Percentiles rank a stretch among this genome's conserved stretches.
Conservation (phyloP, 2,113 vertebrate genomes). For the Oreotragus oreotragus region DNA sequence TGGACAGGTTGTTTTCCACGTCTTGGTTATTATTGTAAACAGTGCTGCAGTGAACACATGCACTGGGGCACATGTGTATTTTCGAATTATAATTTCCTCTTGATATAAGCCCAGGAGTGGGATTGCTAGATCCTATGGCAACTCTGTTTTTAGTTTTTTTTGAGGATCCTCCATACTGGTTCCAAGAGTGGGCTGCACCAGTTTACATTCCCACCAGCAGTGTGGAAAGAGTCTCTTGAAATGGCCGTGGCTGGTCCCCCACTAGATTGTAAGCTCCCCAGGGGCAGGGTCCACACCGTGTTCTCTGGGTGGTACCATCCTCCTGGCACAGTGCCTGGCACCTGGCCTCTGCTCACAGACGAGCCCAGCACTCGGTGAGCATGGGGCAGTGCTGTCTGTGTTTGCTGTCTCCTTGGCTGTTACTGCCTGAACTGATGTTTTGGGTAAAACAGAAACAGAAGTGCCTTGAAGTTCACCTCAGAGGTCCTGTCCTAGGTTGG, state of each 20-base stretch:
- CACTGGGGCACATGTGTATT: background rate
- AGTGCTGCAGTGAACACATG: background rate
- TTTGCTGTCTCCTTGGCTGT: background rate
- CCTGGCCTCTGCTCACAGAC: too few relatives aligned
- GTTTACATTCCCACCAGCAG: background rate
- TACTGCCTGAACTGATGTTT: background rate
- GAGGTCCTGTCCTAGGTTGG: background rate
- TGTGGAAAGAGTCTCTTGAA: background rate
- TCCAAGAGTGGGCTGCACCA: background rate
- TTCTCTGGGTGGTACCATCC: background rate
- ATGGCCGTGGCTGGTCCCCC: background rate
- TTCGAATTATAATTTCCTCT: background rate
- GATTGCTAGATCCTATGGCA: background rate
- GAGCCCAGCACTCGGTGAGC: background rate
- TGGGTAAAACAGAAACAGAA: background rate
- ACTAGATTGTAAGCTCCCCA: background rate
- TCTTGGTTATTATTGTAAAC: background rate
- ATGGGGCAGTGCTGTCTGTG: too few relatives aligned
- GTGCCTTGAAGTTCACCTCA: too few relatives aligned
- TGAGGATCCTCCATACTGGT: background rate
- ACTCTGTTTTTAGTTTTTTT: background rate
- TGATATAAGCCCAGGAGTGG: background rate
- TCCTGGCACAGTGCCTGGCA: background rate
- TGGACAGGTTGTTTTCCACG: background rate
- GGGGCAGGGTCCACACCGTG: accelerated